phyloP scores from a whole-genome alignment of 2,888 invertebrate species.

The Tachystola acroxantha region DNA sequence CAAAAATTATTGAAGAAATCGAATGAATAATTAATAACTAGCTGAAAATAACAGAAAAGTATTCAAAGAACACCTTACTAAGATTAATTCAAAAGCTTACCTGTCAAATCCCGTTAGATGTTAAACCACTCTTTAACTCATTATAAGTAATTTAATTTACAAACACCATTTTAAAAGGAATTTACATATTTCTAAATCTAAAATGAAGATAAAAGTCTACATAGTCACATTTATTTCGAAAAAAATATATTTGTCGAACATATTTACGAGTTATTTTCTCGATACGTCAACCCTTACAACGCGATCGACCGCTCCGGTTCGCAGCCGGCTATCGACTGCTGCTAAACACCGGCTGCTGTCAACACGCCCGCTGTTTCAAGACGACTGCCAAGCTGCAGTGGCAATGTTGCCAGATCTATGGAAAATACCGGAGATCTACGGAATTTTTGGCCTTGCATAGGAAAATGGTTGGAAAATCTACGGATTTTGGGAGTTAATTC shows the following conservation, averaged over 20 bases:
- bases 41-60: no score
- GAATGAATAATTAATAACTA: no score
- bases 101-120: neutral
- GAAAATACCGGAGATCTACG: no score
- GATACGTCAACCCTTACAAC: slow-evolving; percentile 11
- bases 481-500: no score
- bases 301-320: slow-evolving; percentile 35
- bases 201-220: neutral
- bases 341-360: slow-evolving; percentile 26
- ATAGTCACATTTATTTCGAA: neutral
- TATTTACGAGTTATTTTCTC: slow-evolving; percentile 11
- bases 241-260: slow-evolving; percentile 8
- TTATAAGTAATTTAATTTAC: neutral
- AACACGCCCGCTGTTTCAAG: slow-evolving; percentile 42
- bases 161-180: neutral
- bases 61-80: no score
- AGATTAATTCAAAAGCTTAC: no score
- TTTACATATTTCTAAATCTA: neutral
- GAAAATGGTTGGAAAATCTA: no score
- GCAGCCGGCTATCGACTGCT: slow-evolving; percentile 61
- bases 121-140: neutral
- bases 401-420: no score
- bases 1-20: no score
- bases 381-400: slow-evolving; percentile 59
- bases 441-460: no score